A percentile compares a stretch with the other conserved stretches of the same genome.
Conservation (phyloP, 2,113 vertebrate species). For the Proteles cristata region DNA sequence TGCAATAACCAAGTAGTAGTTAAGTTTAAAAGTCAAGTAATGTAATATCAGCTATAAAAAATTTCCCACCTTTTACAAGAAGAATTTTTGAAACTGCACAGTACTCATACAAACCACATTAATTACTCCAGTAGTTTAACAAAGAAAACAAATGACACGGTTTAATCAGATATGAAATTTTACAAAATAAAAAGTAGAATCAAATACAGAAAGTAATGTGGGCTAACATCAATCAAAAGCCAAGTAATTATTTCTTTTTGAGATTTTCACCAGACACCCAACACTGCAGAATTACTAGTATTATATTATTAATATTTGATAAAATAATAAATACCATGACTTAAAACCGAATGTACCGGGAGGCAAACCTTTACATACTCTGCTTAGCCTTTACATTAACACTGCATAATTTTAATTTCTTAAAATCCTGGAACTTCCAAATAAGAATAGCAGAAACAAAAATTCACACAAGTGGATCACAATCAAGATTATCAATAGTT, state of each 20-base stretch:
- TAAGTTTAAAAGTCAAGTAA: constrained; percentile 10
- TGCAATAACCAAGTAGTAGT: not conserved
- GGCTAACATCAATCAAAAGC: constrained; percentile 19
- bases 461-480: not conserved
- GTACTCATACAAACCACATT: not conserved
- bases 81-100: not conserved
- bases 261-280: constrained; percentile 8
- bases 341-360: not conserved
- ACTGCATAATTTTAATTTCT: constrained; percentile 14
- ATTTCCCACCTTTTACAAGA: not conserved
- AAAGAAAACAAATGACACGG: not conserved
- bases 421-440: constrained; percentile 52
- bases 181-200: constrained; percentile 20
- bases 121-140: not conserved
- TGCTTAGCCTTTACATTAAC: not conserved
- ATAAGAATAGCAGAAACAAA: constrained; percentile 15
- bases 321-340: constrained; percentile 30
- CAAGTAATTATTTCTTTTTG: not conserved
- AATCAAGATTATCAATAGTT: not conserved
- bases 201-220: constrained; percentile 4
- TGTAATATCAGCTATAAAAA: constrained; percentile 27
- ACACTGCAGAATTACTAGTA: not conserved
- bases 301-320: not conserved
- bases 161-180: constrained; percentile 30
- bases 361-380: not conserved